Conservation (phyloP, 2,888 invertebrate species). For the Siphlonurus alternatus region DNA sequence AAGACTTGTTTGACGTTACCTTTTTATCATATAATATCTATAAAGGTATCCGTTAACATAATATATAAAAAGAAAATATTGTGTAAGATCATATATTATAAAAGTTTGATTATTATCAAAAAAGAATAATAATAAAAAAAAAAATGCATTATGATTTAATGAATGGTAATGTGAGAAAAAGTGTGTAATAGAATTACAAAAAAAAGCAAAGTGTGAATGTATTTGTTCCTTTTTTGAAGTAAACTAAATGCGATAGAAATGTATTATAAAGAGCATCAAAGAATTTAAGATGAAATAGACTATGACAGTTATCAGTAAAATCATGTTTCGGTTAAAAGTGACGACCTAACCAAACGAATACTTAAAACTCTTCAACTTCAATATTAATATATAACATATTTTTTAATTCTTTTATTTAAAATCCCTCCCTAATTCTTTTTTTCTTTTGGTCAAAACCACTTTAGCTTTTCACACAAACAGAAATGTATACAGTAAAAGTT, state of each 20-base stretch:
- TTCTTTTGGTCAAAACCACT: slow-evolving; percentile 1
- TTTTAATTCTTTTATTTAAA: too few relatives aligned
- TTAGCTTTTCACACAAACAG: slow-evolving; percentile 2
- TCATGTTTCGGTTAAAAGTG: background rate
- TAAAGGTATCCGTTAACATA: too few relatives aligned
- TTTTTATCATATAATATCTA: too few relatives aligned
- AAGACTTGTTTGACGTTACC: background rate
- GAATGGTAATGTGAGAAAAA: background rate
- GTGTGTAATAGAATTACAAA: too few relatives aligned
- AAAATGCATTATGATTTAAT: background rate
- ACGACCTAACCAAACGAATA: background rate
- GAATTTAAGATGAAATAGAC: background rate
- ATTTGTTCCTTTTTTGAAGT: too few relatives aligned
- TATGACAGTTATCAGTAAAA: background rate
- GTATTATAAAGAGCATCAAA: too few relatives aligned
- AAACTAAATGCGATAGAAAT: too few relatives aligned
- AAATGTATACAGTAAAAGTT: background rate
- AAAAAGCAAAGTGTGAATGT: too few relatives aligned
- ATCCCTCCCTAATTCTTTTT: background rate
- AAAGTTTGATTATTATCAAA: background rate
- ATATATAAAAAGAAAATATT: background rate
- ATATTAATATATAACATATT: background rate
- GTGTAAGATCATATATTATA: background rate
- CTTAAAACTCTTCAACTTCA: background rate
- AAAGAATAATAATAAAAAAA: too few relatives aligned